These are phyloP conservation scores for Troglohyphantes excavatus DNA, from an alignment of 2,888 invertebrate genomes.

Conservation along the genomic window DNA sequence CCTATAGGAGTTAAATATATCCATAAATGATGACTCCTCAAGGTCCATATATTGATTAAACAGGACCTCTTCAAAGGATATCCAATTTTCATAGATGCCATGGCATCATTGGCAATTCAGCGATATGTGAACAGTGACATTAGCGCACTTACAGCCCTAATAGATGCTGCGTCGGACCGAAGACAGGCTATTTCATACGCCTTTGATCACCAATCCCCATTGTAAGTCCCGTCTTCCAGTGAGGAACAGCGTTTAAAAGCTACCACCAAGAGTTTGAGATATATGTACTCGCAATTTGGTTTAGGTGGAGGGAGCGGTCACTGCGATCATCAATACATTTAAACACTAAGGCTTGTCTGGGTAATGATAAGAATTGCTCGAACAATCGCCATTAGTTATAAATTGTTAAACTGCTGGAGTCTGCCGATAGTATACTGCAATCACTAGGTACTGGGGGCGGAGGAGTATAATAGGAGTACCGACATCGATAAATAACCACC, in stretches of 20 bases:
- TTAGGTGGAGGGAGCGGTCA: conserved; percentile 49
- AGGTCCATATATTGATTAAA: conserved; percentile 7
- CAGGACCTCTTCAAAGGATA: conserved; percentile 16
- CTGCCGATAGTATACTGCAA: conserved; percentile 45
- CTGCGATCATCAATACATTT: conserved; percentile 71
- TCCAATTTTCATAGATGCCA: conserved; percentile 47
- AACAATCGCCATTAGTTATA: conserved; percentile 71
- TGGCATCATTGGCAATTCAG: conserved; percentile 34
- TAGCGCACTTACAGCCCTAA: conserved; percentile 60
- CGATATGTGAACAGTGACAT: conserved; percentile 41
- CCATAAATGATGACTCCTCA: background rate
- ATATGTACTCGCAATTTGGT: conserved; percentile 62
- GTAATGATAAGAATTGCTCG: conserved; percentile 68
- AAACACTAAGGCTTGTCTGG: conserved; percentile 53
- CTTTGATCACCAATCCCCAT: conserved; percentile 49
- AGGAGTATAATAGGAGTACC: too few relatives aligned
- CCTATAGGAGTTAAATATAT: too few relatives aligned
- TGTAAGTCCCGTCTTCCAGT: conserved; percentile 37
- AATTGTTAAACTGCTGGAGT: conserved; percentile 69
- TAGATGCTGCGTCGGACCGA: conserved; percentile 33
- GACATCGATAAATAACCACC: conserved; percentile 62
- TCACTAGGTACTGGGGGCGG: conserved; percentile 39
- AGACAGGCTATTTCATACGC: conserved; percentile 55
- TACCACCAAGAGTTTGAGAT: conserved; percentile 40
- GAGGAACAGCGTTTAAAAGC: conserved; percentile 56